phyloP scores from a whole-genome alignment of 2,113 vertebrate species.

The Polypterus senegalus region DNA sequence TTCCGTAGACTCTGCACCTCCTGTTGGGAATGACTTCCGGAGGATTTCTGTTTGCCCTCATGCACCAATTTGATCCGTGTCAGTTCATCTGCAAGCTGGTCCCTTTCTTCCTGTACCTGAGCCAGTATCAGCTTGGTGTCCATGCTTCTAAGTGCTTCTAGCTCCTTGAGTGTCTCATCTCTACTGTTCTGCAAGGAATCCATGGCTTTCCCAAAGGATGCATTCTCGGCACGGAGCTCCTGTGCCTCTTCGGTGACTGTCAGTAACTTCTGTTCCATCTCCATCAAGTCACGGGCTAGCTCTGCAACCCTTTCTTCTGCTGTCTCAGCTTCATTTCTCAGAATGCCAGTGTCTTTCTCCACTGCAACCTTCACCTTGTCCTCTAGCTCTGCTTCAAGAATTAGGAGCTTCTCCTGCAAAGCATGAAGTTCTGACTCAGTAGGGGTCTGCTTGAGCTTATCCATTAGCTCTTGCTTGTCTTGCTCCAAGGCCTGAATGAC shows the following conservation, averaged over 20 bases:
- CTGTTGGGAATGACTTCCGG: constrained; percentile 21
- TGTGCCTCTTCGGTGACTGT: constrained; percentile 57
- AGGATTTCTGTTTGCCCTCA: constrained; percentile 32
- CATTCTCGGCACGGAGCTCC: constrained; percentile 62
- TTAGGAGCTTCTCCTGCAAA: constrained; percentile 52
- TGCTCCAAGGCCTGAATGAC: constrained; percentile 20
- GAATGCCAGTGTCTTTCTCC: constrained; percentile 67
- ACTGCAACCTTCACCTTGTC: constrained; percentile 65
- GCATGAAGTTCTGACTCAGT: constrained; percentile 44
- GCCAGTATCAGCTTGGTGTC: constrained; percentile 11
- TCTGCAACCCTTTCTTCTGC: constrained; percentile 91
- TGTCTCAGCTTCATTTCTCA: constrained; percentile 82
- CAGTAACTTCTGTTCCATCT: constrained; percentile 72
- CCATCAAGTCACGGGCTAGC: constrained; percentile 74
- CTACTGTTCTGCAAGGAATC: constrained; percentile 75
- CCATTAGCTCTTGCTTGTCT: constrained; percentile 26
- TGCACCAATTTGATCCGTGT: constrained; percentile 28
- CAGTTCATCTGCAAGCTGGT: constrained; percentile 36
- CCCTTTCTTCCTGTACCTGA: constrained; percentile 47
- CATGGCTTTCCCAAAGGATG: constrained; percentile 78
- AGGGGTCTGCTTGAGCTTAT: constrained; percentile 31
- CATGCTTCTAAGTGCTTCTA: constrained; percentile 24
- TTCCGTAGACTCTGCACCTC: constrained; percentile 82
- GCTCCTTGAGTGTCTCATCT: constrained; percentile 58
- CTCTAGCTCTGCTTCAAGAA: constrained; percentile 41